phyloP scores from a whole-genome alignment of 2,888 invertebrate species.

The Hyposoter didymator region DNA sequence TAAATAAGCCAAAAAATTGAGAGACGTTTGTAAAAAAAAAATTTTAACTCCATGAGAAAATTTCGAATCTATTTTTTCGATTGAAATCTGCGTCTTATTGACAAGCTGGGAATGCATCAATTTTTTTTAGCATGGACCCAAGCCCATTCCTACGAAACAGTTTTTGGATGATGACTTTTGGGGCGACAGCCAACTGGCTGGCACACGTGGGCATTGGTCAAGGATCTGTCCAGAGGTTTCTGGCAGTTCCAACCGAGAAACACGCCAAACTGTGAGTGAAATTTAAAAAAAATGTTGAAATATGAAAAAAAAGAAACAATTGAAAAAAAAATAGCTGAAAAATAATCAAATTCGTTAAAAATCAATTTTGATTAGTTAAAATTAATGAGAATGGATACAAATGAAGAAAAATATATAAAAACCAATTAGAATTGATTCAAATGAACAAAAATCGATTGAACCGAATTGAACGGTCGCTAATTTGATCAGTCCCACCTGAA shows the following conservation, averaged over 20 bases:
- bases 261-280: slow-evolving; percentile 85
- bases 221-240: slow-evolving; percentile 87
- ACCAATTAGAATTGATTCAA: background rate
- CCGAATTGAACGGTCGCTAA: too few species aligned
- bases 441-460: background rate
- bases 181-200: slow-evolving; percentile 86
- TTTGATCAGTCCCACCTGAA: too few species aligned
- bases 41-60: background rate
- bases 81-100: background rate
- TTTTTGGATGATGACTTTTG: slow-evolving; percentile 87
- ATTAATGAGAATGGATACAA: too few species aligned
- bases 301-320: too few species aligned
- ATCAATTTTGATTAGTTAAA: too few species aligned
- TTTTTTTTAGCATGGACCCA: slow-evolving; percentile 86
- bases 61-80: background rate
- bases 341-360: too few species aligned
- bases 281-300: too few species aligned
- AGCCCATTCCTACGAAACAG: slow-evolving; percentile 87
- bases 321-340: too few species aligned
- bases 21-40: background rate
- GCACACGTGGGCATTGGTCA: slow-evolving; percentile 86
- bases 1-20: background rate
- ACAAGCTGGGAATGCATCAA: background rate
- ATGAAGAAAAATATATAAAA: too few species aligned
- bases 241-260: slow-evolving; percentile 86